Evolutionary conservation across 2,888 invertebrate species (phyloP).

Genomic region (Phymatocera aterrima): DNA sequence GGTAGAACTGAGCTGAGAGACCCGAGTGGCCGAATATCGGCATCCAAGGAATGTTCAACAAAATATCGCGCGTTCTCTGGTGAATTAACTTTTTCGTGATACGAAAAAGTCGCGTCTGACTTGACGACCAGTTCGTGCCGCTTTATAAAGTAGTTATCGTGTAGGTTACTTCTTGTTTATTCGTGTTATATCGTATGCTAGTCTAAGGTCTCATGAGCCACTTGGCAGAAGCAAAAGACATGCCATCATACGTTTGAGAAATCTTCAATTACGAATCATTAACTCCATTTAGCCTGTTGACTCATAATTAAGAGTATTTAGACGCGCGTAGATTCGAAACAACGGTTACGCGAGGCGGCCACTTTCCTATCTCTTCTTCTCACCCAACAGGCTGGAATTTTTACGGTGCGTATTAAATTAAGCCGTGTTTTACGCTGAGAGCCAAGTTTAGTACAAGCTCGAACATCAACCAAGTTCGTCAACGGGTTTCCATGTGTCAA

Average conservation of each 20-base stretch:
- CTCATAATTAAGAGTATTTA: slow-evolving; percentile 38
- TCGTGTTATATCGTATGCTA: background rate
- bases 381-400: slow-evolving; percentile 26
- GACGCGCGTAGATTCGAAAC: slow-evolving; percentile 35
- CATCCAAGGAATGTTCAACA: slow-evolving; percentile 20
- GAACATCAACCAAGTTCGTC: slow-evolving; percentile 9
- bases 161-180: slow-evolving; percentile 26
- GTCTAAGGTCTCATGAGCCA: background rate
- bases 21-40: background rate
- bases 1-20: background rate
- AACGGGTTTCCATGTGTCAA: slow-evolving; percentile 14
- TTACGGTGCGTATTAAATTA: slow-evolving; percentile 38
- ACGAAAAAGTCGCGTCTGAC: slow-evolving; percentile 19
- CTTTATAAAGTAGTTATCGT: slow-evolving; percentile 38
- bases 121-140: slow-evolving; percentile 33
- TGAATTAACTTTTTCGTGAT: slow-evolving; percentile 13
- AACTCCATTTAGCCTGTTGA: slow-evolving; percentile 24
- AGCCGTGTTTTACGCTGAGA: slow-evolving; percentile 25
- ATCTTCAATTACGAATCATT: slow-evolving; percentile 29
- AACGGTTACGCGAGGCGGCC: slow-evolving; percentile 18
- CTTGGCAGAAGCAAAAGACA: background rate
- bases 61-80: slow-evolving; percentile 11
- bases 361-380: slow-evolving; percentile 18
- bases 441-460: slow-evolving; percentile 32
- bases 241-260: slow-evolving; percentile 5